Evolutionary conservation across 2,797 vertebrate species (phyloP).

Genomic region (Sciurus vulgaris): DNA sequence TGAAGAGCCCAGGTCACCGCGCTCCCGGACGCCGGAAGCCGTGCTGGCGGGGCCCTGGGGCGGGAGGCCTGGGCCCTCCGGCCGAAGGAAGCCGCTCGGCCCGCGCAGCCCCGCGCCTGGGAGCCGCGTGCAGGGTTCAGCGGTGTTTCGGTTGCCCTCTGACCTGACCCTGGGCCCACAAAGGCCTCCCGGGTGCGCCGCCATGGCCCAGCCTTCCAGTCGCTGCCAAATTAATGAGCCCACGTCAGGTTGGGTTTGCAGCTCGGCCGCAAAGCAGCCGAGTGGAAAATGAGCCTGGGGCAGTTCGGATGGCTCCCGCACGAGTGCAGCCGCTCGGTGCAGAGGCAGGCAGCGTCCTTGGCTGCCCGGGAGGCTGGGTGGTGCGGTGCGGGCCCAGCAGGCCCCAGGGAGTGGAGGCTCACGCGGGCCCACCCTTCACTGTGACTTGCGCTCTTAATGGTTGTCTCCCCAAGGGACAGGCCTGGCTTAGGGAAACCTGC

Average conservation of each 20-base stretch:
- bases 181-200: constrained; percentile 96
- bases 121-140: constrained; percentile 89
- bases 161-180: constrained; percentile 96
- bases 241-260: constrained; percentile 98
- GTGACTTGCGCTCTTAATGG: background rate
- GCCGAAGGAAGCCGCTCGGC: background rate
- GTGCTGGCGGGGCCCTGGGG: background rate
- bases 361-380: background rate
- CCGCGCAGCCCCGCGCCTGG: constrained; percentile 23
- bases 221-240: constrained; percentile 99
- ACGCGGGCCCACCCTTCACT: background rate
- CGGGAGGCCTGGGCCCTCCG: constrained; percentile 51
- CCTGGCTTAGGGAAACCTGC: background rate
- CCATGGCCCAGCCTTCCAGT: constrained; percentile 95
- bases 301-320: constrained; percentile 92
- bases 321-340: constrained; percentile 85
- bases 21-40: constrained; percentile 34
- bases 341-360: constrained; percentile 83
- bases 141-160: constrained; percentile 97
- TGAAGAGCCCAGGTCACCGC: background rate
- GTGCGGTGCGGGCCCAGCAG: background rate
- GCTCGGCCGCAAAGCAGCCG: constrained; percentile 94
- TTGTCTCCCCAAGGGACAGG: background rate
- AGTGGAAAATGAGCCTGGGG: constrained; percentile 95
- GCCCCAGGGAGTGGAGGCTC: background rate